Evolutionary conservation across 64 coral and sea anemone genomes (phyloP).

Genomic region (Catalaphyllia jardinei): DNA sequence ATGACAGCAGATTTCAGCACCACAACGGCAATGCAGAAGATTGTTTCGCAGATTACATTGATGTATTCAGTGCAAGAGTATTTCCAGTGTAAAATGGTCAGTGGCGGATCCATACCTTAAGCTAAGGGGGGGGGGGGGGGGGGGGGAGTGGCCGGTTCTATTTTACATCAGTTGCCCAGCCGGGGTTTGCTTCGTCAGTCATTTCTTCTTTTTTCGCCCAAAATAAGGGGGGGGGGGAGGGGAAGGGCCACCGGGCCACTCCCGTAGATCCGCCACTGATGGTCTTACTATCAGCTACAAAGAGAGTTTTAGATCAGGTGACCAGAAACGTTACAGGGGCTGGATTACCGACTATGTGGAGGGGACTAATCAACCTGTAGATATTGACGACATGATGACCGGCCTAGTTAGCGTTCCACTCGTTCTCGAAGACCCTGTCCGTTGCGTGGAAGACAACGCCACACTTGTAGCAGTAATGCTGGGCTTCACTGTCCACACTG

Average conservation of each 20-base stretch:
- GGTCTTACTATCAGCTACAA: too few relatives aligned
- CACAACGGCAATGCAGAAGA: slow-evolving; percentile 52
- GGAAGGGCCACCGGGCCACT: too few relatives aligned
- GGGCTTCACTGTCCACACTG: slow-evolving; percentile 38
- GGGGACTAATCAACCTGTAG: background rate
- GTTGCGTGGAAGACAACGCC: slow-evolving; percentile 21
- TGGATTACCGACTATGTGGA: slow-evolving; percentile 55
- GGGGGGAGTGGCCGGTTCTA: too few relatives aligned
- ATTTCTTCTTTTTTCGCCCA: too few relatives aligned
- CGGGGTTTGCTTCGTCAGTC: too few relatives aligned
- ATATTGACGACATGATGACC: background rate
- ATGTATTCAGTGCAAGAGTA: slow-evolving; percentile 63
- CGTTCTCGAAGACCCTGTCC: background rate
- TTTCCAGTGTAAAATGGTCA: slow-evolving; percentile 18
- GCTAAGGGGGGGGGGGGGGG: too few relatives aligned
- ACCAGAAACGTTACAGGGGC: too few relatives aligned
- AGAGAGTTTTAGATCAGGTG: too few relatives aligned
- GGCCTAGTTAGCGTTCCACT: slow-evolving; percentile 50
- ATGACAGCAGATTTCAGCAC: slow-evolving; percentile 54
- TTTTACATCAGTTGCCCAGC: too few relatives aligned
- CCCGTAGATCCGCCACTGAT: too few relatives aligned
- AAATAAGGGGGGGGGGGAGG: too few relatives aligned
- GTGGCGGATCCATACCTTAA: too few relatives aligned
- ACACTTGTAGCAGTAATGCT: slow-evolving; percentile 62
- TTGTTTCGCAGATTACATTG: slow-evolving; percentile 58